These are phyloP conservation scores for Chrysolina haemoptera DNA, from an alignment of 2,888 invertebrate genomes.

Conservation along the genomic window DNA sequence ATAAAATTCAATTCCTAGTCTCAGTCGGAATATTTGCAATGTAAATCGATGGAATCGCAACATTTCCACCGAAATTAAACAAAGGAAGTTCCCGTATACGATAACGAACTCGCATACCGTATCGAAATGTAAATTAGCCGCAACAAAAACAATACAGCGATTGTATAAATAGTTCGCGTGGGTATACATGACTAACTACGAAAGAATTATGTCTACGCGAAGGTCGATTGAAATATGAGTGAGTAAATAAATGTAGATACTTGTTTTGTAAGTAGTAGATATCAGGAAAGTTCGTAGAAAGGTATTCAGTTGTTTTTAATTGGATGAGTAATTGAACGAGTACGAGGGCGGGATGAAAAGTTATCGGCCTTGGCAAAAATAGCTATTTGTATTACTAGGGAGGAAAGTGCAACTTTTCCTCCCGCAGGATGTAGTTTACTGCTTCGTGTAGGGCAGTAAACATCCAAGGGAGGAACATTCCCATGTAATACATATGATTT, in stretches of 20 bases:
- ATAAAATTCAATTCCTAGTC: neutral
- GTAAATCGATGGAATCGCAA: neutral
- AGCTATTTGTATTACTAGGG: too few species aligned
- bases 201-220: slow-evolving; percentile 16
- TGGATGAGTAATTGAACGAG: too few species aligned
- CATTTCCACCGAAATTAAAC: neutral
- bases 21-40: neutral
- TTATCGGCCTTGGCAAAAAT: too few species aligned
- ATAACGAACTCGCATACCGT: slow-evolving; percentile 12
- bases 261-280: neutral
- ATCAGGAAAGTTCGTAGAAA: too few species aligned
- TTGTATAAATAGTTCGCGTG: slow-evolving; percentile 12
- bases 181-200: neutral
- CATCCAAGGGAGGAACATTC: too few species aligned
- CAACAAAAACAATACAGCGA: neutral
- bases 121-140: slow-evolving; percentile 12
- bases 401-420: too few species aligned
- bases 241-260: neutral
- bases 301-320: too few species aligned
- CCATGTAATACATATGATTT: too few species aligned
- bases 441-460: too few species aligned
- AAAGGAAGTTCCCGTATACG: neutral
- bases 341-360: too few species aligned
- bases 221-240: neutral
- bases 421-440: too few species aligned